These are phyloP conservation scores for Pyxicephalus adspersus DNA, from an alignment of 2,113 vertebrate species.

Conservation along the genomic window DNA sequence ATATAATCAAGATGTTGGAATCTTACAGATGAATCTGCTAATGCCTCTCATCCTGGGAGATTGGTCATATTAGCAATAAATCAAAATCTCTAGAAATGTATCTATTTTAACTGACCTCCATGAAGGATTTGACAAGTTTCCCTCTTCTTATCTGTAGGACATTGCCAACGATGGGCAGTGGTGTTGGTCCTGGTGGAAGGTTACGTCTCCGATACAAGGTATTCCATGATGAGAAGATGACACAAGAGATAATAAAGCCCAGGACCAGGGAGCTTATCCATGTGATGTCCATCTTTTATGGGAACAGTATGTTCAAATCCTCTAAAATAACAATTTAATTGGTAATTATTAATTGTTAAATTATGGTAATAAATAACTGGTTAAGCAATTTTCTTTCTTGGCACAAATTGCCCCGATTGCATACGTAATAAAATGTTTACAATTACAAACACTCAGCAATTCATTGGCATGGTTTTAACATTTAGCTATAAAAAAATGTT, in stretches of 20 bases:
- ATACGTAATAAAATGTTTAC: too few species aligned
- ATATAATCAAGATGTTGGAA: too few species aligned
- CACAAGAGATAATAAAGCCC: not conserved
- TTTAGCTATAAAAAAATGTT: too few species aligned
- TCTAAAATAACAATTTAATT: too few species aligned
- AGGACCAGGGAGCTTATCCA: not conserved
- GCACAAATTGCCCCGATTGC: too few species aligned
- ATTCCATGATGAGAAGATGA: constrained; percentile 1
- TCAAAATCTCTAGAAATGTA: not conserved
- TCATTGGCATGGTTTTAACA: too few species aligned
- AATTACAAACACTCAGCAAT: too few species aligned
- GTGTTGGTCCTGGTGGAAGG: constrained; percentile 24
- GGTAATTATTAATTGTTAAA: too few species aligned
- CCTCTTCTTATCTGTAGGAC: constrained; percentile 22
- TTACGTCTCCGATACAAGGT: not conserved
- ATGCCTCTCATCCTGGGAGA: too few species aligned
- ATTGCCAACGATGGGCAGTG: constrained; percentile 22
- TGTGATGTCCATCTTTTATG: not conserved
- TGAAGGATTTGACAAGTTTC: constrained; percentile 7
- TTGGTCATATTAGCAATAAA: not conserved
- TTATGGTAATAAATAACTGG: too few species aligned
- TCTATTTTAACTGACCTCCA: constrained; percentile 3
- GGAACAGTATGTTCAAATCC: not conserved
- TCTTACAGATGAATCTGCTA: too few species aligned
- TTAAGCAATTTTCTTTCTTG: too few species aligned